Conservation (phyloP, 2,113 vertebrate species). For the Crotalus viridis region DNA sequence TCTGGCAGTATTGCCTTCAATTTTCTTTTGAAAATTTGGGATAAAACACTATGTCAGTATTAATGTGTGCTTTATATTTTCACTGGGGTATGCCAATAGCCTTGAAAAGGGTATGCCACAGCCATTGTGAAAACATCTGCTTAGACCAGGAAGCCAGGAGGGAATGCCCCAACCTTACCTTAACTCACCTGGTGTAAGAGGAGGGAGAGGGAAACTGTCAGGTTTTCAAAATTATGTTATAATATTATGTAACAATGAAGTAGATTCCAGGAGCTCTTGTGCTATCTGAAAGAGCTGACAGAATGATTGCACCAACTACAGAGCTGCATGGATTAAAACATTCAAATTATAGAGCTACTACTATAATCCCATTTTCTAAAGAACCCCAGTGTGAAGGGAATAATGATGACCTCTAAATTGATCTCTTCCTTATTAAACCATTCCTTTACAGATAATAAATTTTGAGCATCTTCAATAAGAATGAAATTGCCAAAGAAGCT, state of each 20-base stretch:
- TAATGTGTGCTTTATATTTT: background rate
- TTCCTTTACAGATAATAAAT: background rate
- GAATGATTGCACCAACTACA: background rate
- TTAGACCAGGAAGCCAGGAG: background rate
- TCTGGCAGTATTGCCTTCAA: background rate
- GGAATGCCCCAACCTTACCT: background rate
- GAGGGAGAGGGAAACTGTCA: background rate
- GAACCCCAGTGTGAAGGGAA: background rate
- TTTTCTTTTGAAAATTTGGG: background rate
- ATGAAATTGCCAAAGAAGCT: background rate
- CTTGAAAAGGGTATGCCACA: background rate
- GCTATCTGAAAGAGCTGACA: background rate
- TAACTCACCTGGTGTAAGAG: background rate
- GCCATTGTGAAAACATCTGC: background rate
- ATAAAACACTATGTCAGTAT: background rate
- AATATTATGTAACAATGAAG: background rate
- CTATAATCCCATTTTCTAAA: background rate
- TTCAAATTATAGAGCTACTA: background rate
- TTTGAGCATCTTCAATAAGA: background rate
- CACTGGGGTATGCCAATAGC: background rate
- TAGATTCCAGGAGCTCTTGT: background rate
- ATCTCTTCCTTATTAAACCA: background rate
- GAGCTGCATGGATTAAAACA: background rate
- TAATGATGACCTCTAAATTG: background rate
- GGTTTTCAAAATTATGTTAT: background rate